Evolutionary conservation across 2,797 vertebrate genomes (phyloP).

Genomic region (Chaetophractus vellerosus): DNA sequence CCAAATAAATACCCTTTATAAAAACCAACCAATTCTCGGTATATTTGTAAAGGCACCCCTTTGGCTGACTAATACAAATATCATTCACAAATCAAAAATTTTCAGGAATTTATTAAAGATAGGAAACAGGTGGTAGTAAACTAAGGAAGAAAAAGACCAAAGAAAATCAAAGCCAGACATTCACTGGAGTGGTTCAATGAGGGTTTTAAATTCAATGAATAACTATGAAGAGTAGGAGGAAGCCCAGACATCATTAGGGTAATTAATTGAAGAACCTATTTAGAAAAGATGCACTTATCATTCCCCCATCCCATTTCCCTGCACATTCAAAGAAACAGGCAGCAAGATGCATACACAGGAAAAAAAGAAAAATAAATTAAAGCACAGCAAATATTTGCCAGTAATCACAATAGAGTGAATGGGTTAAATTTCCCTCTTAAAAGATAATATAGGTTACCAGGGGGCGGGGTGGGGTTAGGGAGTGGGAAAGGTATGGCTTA

Average conservation of each 20-base stretch:
- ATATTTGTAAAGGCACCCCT: too few relatives aligned
- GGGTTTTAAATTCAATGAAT: not conserved
- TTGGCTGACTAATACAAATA: too few relatives aligned
- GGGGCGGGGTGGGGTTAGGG: too few relatives aligned
- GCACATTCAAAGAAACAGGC: not conserved
- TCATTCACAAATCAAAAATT: not conserved
- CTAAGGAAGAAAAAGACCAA: not conserved
- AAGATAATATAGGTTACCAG: not conserved
- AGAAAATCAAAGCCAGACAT: constrained; percentile 24
- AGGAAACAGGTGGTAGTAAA: not conserved
- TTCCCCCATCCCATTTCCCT: not conserved
- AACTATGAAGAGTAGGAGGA: not conserved
- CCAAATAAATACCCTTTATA: too few relatives aligned
- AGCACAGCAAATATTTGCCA: not conserved
- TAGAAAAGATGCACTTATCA: not conserved
- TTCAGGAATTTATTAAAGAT: not conserved
- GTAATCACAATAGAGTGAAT: not conserved
- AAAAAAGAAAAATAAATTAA: not conserved
- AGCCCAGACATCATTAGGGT: not conserved
- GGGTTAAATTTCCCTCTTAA: not conserved
- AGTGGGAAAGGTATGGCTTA: too few relatives aligned
- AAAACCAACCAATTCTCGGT: too few relatives aligned
- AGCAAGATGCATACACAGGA: not conserved
- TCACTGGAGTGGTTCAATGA: not conserved
- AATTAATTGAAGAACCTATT: not conserved